phyloP scores from a whole-genome alignment of 1,140 invertebrate genomes.

The Lucilia cuprina region DNA sequence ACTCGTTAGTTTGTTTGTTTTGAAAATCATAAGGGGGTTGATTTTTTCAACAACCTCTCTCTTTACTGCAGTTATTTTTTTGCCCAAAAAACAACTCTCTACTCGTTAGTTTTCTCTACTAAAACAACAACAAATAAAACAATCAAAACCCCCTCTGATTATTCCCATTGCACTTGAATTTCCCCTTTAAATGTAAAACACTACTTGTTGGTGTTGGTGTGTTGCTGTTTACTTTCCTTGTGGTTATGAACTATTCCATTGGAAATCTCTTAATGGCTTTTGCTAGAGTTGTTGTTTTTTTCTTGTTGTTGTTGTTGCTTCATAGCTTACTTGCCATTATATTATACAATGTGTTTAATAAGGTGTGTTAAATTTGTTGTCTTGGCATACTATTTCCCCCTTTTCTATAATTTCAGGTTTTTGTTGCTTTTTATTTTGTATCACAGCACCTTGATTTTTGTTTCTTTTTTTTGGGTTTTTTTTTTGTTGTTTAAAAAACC shows the following conservation, averaged over 20 bases:
- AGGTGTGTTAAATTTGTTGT: conserved; percentile 18
- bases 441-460: background rate
- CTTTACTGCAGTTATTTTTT: no score
- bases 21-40: background rate
- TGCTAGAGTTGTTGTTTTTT: background rate
- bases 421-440: background rate
- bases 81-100: no score
- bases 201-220: background rate
- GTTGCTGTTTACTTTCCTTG: background rate
- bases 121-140: no score
- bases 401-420: background rate
- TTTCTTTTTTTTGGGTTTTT: background rate
- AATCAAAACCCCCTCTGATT: background rate
- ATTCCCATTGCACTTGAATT: background rate
- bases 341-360: background rate
- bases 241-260: background rate
- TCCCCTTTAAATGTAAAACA: background rate
- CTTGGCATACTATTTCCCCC: background rate
- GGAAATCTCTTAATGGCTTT: conserved; percentile 29
- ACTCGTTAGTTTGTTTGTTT: background rate
- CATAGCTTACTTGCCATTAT: background rate
- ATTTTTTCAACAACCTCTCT: background rate
- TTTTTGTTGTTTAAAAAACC: background rate
- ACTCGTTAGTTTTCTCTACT: background rate
- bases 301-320: background rate